phyloP scores from a whole-genome alignment of 2,797 vertebrate species.

The Discoglossus pictus region DNA sequence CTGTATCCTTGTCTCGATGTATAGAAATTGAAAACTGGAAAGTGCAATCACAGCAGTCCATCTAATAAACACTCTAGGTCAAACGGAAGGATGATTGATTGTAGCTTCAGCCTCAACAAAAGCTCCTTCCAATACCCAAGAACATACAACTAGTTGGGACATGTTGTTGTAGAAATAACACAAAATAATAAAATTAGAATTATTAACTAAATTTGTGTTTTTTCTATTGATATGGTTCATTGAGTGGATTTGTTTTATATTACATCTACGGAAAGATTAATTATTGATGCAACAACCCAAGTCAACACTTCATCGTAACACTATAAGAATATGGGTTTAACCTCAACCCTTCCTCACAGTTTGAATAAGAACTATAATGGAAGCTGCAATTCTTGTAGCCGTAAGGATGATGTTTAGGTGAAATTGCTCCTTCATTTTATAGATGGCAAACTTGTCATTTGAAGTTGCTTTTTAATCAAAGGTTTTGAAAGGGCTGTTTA shows the following conservation, averaged over 20 bases:
- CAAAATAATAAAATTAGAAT: too few relatives aligned
- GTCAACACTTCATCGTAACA: too few relatives aligned
- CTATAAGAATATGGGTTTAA: conserved; percentile 2
- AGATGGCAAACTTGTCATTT: conserved; percentile 36
- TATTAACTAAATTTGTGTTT: too few relatives aligned
- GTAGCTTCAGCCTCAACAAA: too few relatives aligned
- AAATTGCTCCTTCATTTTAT: conserved; percentile 32
- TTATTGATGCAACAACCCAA: too few relatives aligned
- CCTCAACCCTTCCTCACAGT: conserved; percentile 10
- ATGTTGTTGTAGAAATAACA: too few relatives aligned
- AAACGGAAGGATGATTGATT: neutral
- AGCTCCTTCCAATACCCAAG: too few relatives aligned
- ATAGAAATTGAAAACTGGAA: neutral
- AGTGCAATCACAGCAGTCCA: neutral
- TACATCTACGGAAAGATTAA: too few relatives aligned
- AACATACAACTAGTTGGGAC: too few relatives aligned
- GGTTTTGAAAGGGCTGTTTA: conserved; percentile 37
- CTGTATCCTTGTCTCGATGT: neutral
- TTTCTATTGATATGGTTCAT: too few relatives aligned
- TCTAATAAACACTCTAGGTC: neutral
- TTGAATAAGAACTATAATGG: conserved; percentile 29
- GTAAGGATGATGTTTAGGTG: conserved; percentile 26
- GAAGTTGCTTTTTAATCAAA: conserved; percentile 34
- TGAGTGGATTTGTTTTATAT: too few relatives aligned
- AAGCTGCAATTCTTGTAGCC: conserved; percentile 1